These are phyloP conservation scores for Drosophila sordidapex DNA, from an alignment of 2,888 invertebrate species.

Conservation along the genomic window DNA sequence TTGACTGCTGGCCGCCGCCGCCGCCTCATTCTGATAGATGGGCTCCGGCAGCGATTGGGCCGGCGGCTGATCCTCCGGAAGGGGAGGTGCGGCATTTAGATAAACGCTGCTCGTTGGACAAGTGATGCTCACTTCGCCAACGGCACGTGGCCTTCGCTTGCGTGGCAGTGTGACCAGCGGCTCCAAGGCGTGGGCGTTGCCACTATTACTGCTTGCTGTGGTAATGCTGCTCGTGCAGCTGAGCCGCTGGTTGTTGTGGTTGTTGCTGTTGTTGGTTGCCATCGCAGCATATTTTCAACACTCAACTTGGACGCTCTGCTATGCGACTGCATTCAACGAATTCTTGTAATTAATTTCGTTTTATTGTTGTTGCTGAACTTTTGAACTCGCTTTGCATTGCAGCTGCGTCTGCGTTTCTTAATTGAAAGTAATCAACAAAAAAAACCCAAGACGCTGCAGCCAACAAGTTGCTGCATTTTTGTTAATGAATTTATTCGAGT, in stretches of 20 bases:
- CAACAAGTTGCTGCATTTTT: constrained; percentile 41
- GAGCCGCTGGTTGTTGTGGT: constrained; percentile 51
- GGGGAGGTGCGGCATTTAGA: constrained; percentile 66
- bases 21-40: constrained; percentile 81
- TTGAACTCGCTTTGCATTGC: constrained; percentile 44
- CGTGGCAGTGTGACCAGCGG: constrained; percentile 82
- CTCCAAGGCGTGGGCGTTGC: constrained; percentile 24
- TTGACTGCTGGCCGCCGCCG: constrained; percentile 36
- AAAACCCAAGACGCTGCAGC: constrained; percentile 5
- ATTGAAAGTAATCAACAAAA: constrained; percentile 58
- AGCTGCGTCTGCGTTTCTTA: constrained; percentile 34
- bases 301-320: constrained; percentile 35
- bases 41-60: constrained; percentile 71
- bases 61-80: constrained; percentile 24
- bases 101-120: constrained; percentile 82
- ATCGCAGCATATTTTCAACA: constrained; percentile 44
- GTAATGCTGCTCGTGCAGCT: constrained; percentile 53
- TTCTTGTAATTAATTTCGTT: constrained; percentile 14
- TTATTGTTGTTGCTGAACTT: constrained; percentile 42
- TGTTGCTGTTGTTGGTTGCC: constrained; percentile 44
- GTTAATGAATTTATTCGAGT: constrained; percentile 11
- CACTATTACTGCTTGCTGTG: constrained; percentile 39
- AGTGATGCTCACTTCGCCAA: constrained; percentile 84
- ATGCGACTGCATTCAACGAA: constrained; percentile 33
- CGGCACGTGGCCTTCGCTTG: constrained; percentile 84